Conservation (phyloP, 2,888 invertebrate genomes). For the Caenorhabditis afra region DNA sequence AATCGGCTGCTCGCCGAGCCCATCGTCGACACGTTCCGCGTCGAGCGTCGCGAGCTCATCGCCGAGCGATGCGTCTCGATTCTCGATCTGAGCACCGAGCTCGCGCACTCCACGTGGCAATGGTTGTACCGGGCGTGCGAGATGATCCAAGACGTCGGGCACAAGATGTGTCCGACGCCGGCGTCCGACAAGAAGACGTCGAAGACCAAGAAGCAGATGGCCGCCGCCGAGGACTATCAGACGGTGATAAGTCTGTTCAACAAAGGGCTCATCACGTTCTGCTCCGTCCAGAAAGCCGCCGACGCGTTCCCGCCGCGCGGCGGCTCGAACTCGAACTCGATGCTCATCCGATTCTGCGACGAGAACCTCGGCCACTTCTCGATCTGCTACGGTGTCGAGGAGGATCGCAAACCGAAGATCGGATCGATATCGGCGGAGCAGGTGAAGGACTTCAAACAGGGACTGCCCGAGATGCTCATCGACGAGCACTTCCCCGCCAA, state of each 20-base stretch:
- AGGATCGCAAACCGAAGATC: conserved; percentile 54
- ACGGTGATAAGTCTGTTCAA: conserved; percentile 74
- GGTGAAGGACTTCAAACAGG: conserved; percentile 74
- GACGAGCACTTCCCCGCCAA: conserved; percentile 70
- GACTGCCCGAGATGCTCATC: conserved; percentile 69
- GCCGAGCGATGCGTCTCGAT: conserved; percentile 62
- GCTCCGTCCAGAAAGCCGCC: conserved; percentile 43
- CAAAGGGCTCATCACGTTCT: conserved; percentile 67
- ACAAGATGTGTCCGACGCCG: conserved; percentile 71
- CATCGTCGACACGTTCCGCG: conserved; percentile 42
- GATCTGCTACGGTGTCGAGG: conserved; percentile 64
- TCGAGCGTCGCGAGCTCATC: conserved; percentile 69
- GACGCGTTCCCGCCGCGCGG: conserved; percentile 23
- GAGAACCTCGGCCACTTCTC: conserved; percentile 71
- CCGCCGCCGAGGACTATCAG: conserved; percentile 73
- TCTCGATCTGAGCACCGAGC: conserved; percentile 67
- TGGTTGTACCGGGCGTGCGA: conserved; percentile 68
- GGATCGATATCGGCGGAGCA: conserved; percentile 71
- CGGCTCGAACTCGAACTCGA: conserved; percentile 20
- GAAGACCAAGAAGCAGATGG: conserved; percentile 74
- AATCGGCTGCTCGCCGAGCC: conserved; percentile 63
- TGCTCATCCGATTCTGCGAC: conserved; percentile 70
- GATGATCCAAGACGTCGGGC: conserved; percentile 72
- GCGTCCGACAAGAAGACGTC: conserved; percentile 69
- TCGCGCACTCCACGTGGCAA: conserved; percentile 70